phyloP scores from a whole-genome alignment of 2,888 invertebrate species.

The Hermaeophaga mercurialis region DNA sequence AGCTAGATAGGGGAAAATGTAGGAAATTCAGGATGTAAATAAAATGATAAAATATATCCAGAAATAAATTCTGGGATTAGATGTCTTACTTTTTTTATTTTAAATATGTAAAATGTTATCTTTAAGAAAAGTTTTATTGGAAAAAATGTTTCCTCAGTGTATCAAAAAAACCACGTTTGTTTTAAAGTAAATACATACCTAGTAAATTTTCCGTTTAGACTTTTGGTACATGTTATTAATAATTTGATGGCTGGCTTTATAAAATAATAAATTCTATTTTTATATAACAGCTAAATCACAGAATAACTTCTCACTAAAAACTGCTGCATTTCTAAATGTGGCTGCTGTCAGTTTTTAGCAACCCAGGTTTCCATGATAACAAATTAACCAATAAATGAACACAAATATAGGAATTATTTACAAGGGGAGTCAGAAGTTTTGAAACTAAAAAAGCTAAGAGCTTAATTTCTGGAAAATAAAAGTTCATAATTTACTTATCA shows the following conservation, averaged over 20 bases:
- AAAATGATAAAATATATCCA: no score
- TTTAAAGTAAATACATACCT: no score
- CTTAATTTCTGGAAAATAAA: slow-evolving; percentile 19
- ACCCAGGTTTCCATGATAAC: slow-evolving; percentile 31
- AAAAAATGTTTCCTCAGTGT: no score
- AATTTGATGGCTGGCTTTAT: neutral
- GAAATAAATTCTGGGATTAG: no score
- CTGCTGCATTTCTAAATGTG: slow-evolving; percentile 12
- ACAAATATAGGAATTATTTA: slow-evolving; percentile 35
- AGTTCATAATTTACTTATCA: slow-evolving; percentile 36
- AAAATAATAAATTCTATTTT: slow-evolving; percentile 15
- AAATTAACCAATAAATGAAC: slow-evolving; percentile 30
- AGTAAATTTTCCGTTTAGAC: no score
- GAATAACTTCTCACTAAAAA: slow-evolving; percentile 33
- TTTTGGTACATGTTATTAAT: no score
- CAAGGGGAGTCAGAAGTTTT: slow-evolving; percentile 30
- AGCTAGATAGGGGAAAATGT: no score
- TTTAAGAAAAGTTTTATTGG: no score
- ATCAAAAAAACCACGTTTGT: no score
- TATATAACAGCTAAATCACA: slow-evolving; percentile 35
- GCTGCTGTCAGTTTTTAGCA: slow-evolving; percentile 29
- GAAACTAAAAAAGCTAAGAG: slow-evolving; percentile 19
- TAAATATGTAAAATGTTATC: no score
- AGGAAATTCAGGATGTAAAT: no score
- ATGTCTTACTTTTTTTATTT: no score